Conservation (phyloP, 2,797 vertebrate genomes). For the Falco novaeseelandiae region DNA sequence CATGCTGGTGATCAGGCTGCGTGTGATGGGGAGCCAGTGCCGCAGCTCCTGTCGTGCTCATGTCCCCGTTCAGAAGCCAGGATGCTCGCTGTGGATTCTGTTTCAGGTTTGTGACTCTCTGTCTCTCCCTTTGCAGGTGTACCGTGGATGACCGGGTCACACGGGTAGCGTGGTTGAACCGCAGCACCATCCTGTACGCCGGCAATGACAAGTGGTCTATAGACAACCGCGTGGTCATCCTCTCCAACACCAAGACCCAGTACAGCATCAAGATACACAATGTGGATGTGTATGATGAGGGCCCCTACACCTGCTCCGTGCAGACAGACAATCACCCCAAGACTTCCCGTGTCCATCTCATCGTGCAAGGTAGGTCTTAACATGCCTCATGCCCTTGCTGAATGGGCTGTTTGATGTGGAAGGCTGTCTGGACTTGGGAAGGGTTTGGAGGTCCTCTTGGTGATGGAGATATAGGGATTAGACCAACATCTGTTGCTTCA, state of each 20-base stretch:
- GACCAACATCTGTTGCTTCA: not conserved
- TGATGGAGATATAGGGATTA: not conserved
- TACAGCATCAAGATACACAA: conserved; percentile 97
- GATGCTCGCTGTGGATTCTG: accelerated
- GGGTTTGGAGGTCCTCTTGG: accelerated
- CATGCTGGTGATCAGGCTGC: accelerated
- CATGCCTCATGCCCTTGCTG: accelerated
- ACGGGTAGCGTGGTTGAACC: conserved; percentile 95
- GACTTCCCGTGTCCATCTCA: conserved; percentile 92
- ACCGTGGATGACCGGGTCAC: conserved; percentile 94
- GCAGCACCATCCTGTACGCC: conserved; percentile 95
- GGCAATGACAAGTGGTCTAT: conserved; percentile 96
- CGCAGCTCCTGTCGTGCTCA: accelerated
- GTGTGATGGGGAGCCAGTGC: accelerated
- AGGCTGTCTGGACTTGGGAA: not conserved
- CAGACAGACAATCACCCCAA: conserved; percentile 97
- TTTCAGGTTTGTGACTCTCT: not conserved
- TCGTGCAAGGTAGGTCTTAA: conserved; percentile 90
- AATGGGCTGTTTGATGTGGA: accelerated
- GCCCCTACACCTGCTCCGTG: conserved; percentile 94
- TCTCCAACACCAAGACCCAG: conserved; percentile 91
- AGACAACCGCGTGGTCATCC: conserved; percentile 92
- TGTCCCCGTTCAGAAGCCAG: accelerated
- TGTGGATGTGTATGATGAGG: conserved; percentile 92
- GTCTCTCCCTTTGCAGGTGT: conserved; percentile 80